Base-by-base conservation (phyloP, 2,888 invertebrate species). In the Nineta flava region DNA sequence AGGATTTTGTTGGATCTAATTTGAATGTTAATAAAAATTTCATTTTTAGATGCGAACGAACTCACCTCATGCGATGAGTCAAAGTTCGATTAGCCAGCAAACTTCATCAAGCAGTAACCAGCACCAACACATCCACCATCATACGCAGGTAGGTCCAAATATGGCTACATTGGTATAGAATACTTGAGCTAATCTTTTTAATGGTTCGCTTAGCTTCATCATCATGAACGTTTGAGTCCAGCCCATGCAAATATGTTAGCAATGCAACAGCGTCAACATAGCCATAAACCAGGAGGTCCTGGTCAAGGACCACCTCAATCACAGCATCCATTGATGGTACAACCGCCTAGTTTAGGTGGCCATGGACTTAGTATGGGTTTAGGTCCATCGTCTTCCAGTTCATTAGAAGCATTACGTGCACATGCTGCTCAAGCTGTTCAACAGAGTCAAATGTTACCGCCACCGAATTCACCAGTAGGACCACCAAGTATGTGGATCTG, bases 381-480 rank as follows among this genome's bases (percentile, higher is more conserved):
- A 35, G 9, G 49, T 53, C 46, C 53, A 48, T 17, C 26, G 46
- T 46, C 76, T 1, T 73, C 74, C 26, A 77, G 76, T 59, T 79
- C 80, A 1, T 68, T 86, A 59, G 85, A 86, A 58, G 84, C 82
- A 47, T 65, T 86, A 52, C 68, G 85, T 55, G 76, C 84, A 43
- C 85, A 85, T 62, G 85, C 85, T 9, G 83, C 82, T 58, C 83
- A 84, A 51, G 73, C 71, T 1, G 79, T 77, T 75, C 38, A 46
- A 26, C 72, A 74, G 51, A 61, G 64, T 34, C 63, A 67, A 9
- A 65, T 67, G 50, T 16, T 51, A 17, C 43, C 46, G 12, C 40
- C 51, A 10, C 35, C 42, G 5, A 44, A 44, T 21, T 44, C 44
- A 9, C 44, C 44, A 13, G 44, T 44, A 3, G 44, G 44, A 21